phyloP scores from a whole-genome alignment of 2,888 invertebrate genomes.

The Odiellus spinosus region DNA sequence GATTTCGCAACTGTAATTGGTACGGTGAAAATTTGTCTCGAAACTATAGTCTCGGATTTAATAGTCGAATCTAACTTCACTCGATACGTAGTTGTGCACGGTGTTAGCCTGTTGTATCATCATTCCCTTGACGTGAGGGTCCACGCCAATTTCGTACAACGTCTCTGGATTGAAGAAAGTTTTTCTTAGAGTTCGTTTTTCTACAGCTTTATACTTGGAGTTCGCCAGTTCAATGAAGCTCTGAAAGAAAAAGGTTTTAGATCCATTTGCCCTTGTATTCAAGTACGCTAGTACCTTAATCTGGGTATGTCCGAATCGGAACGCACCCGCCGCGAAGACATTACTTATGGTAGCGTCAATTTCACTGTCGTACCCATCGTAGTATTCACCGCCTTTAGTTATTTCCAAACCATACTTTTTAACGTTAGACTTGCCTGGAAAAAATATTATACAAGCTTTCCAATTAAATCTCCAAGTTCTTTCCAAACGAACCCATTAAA shows the following conservation, averaged over 20 bases:
- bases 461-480: background rate
- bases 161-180: slow-evolving; percentile 11
- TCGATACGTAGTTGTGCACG: slow-evolving; percentile 9
- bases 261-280: no score
- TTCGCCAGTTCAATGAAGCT: no score
- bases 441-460: background rate
- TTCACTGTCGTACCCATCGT: background rate
- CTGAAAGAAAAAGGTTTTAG: no score
- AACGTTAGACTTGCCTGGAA: background rate
- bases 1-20: background rate
- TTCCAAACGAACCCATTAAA: slow-evolving; percentile 41
- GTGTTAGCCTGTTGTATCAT: slow-evolving; percentile 7
- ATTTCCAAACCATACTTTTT: background rate
- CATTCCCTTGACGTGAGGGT: slow-evolving; percentile 8
- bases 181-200: slow-evolving; percentile 3
- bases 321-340: background rate
- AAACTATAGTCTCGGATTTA: no score
- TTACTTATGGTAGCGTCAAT: background rate
- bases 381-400: background rate
- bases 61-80: no score
- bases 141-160: slow-evolving; percentile 12
- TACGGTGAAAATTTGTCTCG: no score
- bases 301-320: background rate
- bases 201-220: no score
- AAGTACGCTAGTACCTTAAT: background rate